Conservation (phyloP, 2,888 invertebrate genomes). For the Colostygia pectinataria region DNA sequence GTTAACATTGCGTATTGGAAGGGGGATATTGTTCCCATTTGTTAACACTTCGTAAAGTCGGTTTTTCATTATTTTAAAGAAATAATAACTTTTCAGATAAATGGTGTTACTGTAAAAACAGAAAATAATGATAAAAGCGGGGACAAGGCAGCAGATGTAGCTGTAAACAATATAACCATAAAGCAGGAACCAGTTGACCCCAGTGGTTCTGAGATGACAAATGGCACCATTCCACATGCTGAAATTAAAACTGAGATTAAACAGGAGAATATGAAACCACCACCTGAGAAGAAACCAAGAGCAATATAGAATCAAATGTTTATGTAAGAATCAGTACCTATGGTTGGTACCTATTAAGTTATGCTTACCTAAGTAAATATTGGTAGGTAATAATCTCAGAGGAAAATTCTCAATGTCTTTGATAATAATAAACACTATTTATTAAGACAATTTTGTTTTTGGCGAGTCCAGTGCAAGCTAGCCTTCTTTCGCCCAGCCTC, state of each 20-base stretch:
- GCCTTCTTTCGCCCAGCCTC: too few relatives aligned
- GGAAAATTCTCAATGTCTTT: too few relatives aligned
- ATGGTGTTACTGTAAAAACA: slow-evolving; percentile 73
- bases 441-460: too few relatives aligned
- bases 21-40: too few relatives aligned
- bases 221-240: slow-evolving; percentile 66
- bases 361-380: too few relatives aligned
- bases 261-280: slow-evolving; percentile 92
- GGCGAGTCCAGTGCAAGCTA: too few relatives aligned
- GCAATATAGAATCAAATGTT: slow-evolving; percentile 4
- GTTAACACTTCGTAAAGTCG: too few relatives aligned
- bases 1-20: too few relatives aligned
- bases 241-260: slow-evolving; percentile 88
- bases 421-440: too few relatives aligned
- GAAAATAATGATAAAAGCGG: slow-evolving; percentile 68
- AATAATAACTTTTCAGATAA: slow-evolving; percentile 45
- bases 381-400: too few relatives aligned
- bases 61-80: background rate
- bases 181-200: slow-evolving; percentile 79
- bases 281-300: slow-evolving; percentile 93
- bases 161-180: slow-evolving; percentile 66
- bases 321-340: too few relatives aligned
- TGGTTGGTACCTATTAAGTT: too few relatives aligned
- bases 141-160: slow-evolving; percentile 67
- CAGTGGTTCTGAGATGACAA: slow-evolving; percentile 67